Evolutionary conservation across 1,140 invertebrate genomes (phyloP).

Genomic region (Stegodyphus mimosarum): DNA sequence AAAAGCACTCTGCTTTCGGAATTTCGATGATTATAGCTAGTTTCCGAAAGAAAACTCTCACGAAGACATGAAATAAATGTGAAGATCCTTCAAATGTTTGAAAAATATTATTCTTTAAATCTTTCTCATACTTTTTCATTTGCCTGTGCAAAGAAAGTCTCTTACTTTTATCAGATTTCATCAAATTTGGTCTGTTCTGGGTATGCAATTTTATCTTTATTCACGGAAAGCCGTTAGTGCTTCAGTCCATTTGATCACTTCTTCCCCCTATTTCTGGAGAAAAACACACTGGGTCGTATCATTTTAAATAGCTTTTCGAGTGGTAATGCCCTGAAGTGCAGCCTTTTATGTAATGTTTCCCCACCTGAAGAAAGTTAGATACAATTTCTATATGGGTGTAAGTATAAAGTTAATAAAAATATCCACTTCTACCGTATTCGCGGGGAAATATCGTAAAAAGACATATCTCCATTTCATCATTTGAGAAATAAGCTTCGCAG

Average conservation of each 20-base stretch:
- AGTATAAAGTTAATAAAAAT: conserved; percentile 22
- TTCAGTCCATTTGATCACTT: conserved; percentile 20
- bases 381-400: not conserved
- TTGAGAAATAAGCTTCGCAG: too few species aligned
- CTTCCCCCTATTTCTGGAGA: not conserved
- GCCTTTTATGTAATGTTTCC: conserved; percentile 7
- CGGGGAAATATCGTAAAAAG: conserved; percentile 51
- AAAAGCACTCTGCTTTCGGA: too few species aligned
- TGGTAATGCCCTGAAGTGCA: conserved; percentile 10
- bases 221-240: conserved; percentile 9
- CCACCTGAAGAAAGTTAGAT: not conserved
- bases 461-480: conserved; percentile 43
- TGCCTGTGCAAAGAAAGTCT: too few species aligned
- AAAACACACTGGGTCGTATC: conserved; percentile 25
- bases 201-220: conserved; percentile 18
- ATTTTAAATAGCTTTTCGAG: conserved; percentile 43
- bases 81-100: too few species aligned
- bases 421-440: conserved; percentile 42
- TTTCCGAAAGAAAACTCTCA: too few species aligned
- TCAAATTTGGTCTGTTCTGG: conserved; percentile 25
- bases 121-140: too few species aligned
- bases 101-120: too few species aligned
- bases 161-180: conserved; percentile 26
- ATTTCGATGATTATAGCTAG: too few species aligned
- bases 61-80: too few species aligned